Evolutionary conservation across 1,140 invertebrate genomes (phyloP), one percentile per base, ranked within the genome.

Genomic region (Aphelenchoides avenae): DNA sequence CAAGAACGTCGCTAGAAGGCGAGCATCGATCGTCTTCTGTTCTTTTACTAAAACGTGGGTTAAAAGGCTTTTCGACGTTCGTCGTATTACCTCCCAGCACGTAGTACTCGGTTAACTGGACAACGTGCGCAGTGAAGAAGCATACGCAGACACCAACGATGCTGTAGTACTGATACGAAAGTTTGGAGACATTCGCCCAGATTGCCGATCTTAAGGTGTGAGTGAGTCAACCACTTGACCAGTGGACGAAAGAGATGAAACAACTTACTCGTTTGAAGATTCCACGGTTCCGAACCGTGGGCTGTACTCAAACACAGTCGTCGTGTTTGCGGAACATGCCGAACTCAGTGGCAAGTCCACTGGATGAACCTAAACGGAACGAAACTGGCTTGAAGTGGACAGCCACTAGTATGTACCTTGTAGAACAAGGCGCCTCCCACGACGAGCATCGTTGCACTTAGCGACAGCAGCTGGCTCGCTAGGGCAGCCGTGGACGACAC

Each of bases 241-340:
- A 9, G 18, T 51, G 24, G 13, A 13, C 13, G 11, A 49, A 5
- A 27, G 26, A 15, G 6, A 15, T 31, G 7, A 7, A 9, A 7
- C 39, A 40, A 13, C 15, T 42, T 60, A 57, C 39, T 30, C 34
- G 37, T 22, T 37, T 24, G 26, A 15, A 7, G 57, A 29, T 9
- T 11, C 33, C 9, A 59, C 57, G 11, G 24, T 59, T 62, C 57
- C 57, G 85, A 83, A 18, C 22, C 20, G n/a, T 26, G 44, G 47
- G 11, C 51, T 52, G 7, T 52, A 9, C 18, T 46, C 18, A 5
- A 64, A 39, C 1, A 41, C 18, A 22, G 36, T 46, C 27, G 46
- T 26, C 30, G 65, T 41, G 9, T 58, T 61, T n/a, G 31, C 6
- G 27, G 57, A 47, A 52, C 65, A 61, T 42, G n/a, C 3, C 31